These are phyloP conservation scores for Crotalus viridis DNA, from an alignment of 2,113 vertebrate species.

Conservation along the genomic window DNA sequence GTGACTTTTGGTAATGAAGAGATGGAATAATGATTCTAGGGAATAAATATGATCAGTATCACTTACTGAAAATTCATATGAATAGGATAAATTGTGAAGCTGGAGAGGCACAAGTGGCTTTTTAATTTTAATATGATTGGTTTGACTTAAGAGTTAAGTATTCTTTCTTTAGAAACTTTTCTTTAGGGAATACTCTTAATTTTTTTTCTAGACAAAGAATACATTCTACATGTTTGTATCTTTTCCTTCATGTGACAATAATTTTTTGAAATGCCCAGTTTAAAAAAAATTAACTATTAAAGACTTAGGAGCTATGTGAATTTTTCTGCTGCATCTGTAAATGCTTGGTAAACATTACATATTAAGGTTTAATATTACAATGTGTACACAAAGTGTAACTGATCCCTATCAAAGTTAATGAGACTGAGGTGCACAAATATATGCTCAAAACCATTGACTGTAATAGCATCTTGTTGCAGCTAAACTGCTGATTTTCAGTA, in stretches of 20 bases:
- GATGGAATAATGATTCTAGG: background rate
- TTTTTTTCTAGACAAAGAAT: background rate
- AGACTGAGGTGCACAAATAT: background rate
- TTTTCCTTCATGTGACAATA: background rate
- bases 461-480: background rate
- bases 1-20: background rate
- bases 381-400: background rate
- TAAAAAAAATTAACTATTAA: background rate
- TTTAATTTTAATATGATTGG: background rate
- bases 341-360: background rate
- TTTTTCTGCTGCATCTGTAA: background rate
- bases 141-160: slow-evolving; percentile 4
- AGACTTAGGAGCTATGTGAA: background rate
- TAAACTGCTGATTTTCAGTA: background rate
- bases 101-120: background rate
- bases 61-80: background rate
- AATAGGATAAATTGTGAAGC: background rate
- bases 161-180: background rate
- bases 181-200: background rate
- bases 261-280: background rate
- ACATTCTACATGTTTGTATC: background rate
- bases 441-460: background rate
- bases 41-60: background rate
- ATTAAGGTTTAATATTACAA: background rate
- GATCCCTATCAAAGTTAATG: background rate